Conservation (phyloP, 2,113 vertebrate species). For the Anolis sagrei region DNA sequence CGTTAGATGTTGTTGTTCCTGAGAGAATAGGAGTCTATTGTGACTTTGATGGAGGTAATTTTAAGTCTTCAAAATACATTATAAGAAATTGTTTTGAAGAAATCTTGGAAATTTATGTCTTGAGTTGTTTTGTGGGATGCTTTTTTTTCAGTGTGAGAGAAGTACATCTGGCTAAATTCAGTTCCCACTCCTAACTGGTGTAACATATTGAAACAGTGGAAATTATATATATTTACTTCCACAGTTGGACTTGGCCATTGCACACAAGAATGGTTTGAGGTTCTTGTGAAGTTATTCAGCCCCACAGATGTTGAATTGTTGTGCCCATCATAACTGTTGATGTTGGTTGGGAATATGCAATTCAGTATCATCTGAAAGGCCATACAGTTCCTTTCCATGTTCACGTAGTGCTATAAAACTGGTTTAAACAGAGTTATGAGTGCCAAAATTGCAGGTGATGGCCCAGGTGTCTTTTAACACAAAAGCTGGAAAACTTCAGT, state of each 20-base stretch:
- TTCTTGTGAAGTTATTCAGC: too few relatives aligned
- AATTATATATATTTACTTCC: too few relatives aligned
- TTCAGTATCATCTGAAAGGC: too few relatives aligned
- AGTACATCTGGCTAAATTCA: neutral
- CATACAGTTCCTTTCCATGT: too few relatives aligned
- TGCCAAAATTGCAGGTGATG: neutral
- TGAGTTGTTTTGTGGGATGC: neutral
- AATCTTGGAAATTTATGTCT: neutral
- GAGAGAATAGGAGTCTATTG: slow-evolving; percentile 92
- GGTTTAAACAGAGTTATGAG: neutral
- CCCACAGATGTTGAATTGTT: too few relatives aligned
- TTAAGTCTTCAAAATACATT: neutral
- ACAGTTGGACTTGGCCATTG: too few relatives aligned
- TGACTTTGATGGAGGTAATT: slow-evolving; percentile 89
- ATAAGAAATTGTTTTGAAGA: neutral
- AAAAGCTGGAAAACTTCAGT: neutral
- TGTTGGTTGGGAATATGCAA: too few relatives aligned
- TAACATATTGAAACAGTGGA: too few relatives aligned
- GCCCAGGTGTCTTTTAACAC: neutral
- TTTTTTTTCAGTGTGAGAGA: neutral
- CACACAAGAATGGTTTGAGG: too few relatives aligned
- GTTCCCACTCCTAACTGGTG: too few relatives aligned
- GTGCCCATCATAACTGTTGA: too few relatives aligned
- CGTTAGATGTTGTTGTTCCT: slow-evolving; percentile 83
- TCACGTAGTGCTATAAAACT: too few relatives aligned